Base-by-base conservation (phyloP, 1,140 invertebrate genomes). In the Temnothorax curvispinosus region DNA sequence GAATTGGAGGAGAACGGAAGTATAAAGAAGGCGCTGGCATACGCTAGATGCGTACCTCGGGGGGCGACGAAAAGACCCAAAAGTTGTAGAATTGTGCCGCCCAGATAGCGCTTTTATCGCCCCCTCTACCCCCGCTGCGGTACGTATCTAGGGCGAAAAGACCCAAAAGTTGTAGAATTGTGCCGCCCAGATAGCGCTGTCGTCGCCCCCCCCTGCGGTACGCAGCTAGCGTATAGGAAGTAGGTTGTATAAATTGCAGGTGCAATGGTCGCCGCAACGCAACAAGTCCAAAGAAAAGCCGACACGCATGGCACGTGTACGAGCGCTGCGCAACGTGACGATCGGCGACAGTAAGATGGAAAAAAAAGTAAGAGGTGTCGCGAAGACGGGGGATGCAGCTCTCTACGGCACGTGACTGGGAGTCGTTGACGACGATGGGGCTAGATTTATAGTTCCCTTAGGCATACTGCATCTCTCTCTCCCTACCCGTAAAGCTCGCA, bases 401-500 rank as follows among this genome's bases (percentile, higher is more conserved):
- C 67, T 84, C 56, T 21, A 32, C 41, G 18, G 44, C 71, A 84
- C 80, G 80, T 84, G 80, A 74, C 80, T 84, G 80, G 80, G 69
- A 84, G 21, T 11, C 80, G 69, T 75, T 54, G 67, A 84, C 69
- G 80, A 60, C 69, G 54, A 84, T 75, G 69, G 72, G 27, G 80
- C n/a, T 74, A 62, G 80, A 84, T 84, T 84, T 84, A 84, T 75
- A 84, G 80, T 74, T 74, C 69, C 80, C 69, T 60, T 32, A 84
- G 80, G 80, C 32, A 44, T 84, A 41, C 64, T 52, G 35, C 54
- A 35, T 54, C 69, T 75, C 21, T 32, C 62, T 75, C 54, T 21
- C 11, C 11, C 47, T 15, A 35, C 13, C 54, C 54, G 54, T 54
- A 82, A 82, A 84, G 41, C 69, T 84, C n/a, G 41, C 52, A 82